Conservation (phyloP, 92 coral and sea anemone species). For the Parazoanthus atlanticus region DNA sequence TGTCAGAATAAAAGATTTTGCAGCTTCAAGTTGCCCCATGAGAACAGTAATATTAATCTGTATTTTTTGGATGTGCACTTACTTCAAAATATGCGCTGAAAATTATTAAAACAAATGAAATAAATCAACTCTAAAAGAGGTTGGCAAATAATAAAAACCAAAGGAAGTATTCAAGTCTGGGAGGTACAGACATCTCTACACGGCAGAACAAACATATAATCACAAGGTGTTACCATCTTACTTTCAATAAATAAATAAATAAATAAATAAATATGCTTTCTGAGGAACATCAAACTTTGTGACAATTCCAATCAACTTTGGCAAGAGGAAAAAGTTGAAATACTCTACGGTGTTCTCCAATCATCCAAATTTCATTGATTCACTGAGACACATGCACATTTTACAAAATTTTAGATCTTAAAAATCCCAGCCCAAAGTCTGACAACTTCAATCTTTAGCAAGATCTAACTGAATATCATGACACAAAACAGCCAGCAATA, state of each 20-base stretch:
- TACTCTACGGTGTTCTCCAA: background rate
- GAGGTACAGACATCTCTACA: conserved; percentile 27
- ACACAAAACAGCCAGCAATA: background rate
- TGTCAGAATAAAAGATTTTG: too few relatives aligned
- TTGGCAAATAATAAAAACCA: background rate
- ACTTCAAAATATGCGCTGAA: background rate
- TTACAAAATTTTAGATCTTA: background rate
- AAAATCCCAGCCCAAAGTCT: background rate
- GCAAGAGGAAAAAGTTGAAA: background rate
- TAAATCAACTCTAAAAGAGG: background rate
- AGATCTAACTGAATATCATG: background rate
- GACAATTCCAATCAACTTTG: background rate
- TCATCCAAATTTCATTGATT: background rate
- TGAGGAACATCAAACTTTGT: conserved; percentile 43
- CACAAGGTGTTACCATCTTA: conserved; percentile 33
- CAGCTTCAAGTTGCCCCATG: too few relatives aligned
- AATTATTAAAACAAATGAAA: background rate
- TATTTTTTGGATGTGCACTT: too few relatives aligned
- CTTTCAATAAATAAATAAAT: background rate
- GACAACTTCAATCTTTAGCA: background rate
- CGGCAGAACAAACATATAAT: conserved; percentile 42
- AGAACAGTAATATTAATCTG: background rate
- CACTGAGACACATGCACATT: background rate
- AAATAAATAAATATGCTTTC: conserved; percentile 12
- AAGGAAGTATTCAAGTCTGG: background rate